Conservation (phyloP, 1,140 invertebrate genomes). For the Neodiprion pinetum region DNA sequence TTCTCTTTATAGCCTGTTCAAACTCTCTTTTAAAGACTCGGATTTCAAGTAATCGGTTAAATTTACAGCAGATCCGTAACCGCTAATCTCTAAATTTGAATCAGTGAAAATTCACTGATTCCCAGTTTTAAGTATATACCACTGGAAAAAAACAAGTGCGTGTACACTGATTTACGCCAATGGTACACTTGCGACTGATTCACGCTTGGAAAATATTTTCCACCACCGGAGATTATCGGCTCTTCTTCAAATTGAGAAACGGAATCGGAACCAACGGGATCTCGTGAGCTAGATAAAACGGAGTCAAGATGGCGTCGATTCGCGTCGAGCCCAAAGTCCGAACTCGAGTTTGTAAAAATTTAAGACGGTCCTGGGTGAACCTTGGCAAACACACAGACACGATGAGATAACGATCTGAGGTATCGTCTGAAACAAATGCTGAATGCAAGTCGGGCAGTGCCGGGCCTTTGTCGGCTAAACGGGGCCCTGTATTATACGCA, state of each 20-base stretch:
- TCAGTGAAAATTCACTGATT: too few relatives aligned
- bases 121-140: too few relatives aligned
- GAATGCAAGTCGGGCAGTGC: constrained; percentile 52
- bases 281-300: not conserved
- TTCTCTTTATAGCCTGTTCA: too few relatives aligned
- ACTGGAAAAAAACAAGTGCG: too few relatives aligned
- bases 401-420: constrained; percentile 58
- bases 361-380: constrained; percentile 42
- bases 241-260: not conserved
- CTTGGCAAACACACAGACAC: constrained; percentile 41
- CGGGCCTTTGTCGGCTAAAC: constrained; percentile 55
- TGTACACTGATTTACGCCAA: too few relatives aligned
- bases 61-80: too few relatives aligned
- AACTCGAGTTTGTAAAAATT: constrained; percentile 28
- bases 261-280: not conserved
- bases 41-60: too few relatives aligned
- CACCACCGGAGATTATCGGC: too few relatives aligned
- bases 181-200: too few relatives aligned
- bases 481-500: constrained; percentile 46
- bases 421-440: constrained; percentile 60
- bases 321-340: not conserved
- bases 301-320: not conserved
- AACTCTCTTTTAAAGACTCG: too few relatives aligned
- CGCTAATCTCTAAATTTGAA: too few relatives aligned
- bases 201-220: too few relatives aligned